phyloP scores from a whole-genome alignment of 1,140 invertebrate species.

The Lepidotrigona ventralis region DNA sequence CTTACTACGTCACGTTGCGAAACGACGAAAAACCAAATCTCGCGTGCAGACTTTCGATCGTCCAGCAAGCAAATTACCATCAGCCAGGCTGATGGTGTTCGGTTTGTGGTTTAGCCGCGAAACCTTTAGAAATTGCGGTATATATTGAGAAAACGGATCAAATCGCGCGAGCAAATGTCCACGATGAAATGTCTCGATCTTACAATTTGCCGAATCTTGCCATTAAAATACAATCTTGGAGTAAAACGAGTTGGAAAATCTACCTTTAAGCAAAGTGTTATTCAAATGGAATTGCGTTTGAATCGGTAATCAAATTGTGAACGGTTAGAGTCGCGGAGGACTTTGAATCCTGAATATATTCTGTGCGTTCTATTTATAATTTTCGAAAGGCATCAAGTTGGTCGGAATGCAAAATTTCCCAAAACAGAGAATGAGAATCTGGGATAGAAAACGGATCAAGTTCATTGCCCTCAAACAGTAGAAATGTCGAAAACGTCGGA shows the following conservation, averaged over 20 bases:
- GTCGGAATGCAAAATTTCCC: background rate
- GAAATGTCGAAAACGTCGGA: background rate
- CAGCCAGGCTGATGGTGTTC: constrained; percentile 10
- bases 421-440: no score
- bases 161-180: background rate
- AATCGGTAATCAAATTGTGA: no score
- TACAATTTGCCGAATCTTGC: background rate
- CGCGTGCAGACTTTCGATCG: constrained; percentile 25
- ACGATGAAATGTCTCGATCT: background rate
- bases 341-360: background rate
- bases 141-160: constrained; percentile 10
- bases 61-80: constrained; percentile 24
- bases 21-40: constrained; percentile 39
- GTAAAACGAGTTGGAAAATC: background rate
- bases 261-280: background rate
- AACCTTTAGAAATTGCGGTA: constrained; percentile 6
- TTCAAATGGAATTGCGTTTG: background rate
- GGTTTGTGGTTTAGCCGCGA: constrained; percentile 17
- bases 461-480: background rate
- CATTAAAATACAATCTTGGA: background rate
- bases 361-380: background rate
- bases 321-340: no score
- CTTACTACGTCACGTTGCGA: constrained; percentile 3
- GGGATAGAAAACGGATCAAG: no score
- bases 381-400: background rate